phyloP scores from a whole-genome alignment of 1,140 invertebrate species.

The Choristoneura fumiferana region DNA sequence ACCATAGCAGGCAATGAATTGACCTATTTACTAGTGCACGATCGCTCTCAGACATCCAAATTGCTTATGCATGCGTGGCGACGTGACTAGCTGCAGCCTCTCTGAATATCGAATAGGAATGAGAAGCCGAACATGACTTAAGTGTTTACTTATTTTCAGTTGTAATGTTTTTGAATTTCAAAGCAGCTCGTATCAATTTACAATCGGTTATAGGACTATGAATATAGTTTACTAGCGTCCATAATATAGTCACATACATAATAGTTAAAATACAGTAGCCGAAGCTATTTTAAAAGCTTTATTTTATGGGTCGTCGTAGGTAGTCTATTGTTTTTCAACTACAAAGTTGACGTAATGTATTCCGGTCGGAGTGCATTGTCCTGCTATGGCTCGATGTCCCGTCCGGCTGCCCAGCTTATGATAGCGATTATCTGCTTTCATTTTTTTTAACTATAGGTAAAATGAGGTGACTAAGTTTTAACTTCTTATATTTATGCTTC shows the following conservation, averaged over 20 bases:
- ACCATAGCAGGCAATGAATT: constrained; percentile 31
- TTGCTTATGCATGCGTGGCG: constrained; percentile 68
- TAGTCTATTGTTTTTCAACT: constrained; percentile 46
- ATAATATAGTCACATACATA: too few species aligned
- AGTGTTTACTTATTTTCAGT: too few species aligned
- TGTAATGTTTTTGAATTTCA: too few species aligned
- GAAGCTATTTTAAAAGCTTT: neutral
- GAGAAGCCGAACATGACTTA: constrained; percentile 14
- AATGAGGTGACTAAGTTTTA: too few species aligned
- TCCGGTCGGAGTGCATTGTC: constrained; percentile 44
- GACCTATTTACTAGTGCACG: constrained; percentile 62
- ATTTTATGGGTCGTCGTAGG: constrained; percentile 43
- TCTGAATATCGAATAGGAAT: constrained; percentile 49
- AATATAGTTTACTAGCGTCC: too few species aligned
- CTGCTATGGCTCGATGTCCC: constrained; percentile 32
- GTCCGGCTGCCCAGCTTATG: constrained; percentile 16
- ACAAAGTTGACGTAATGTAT: constrained; percentile 37
- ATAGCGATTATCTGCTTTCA: constrained; percentile 9
- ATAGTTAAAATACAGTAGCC: too few species aligned
- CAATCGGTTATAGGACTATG: too few species aligned
- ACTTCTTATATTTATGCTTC: too few species aligned
- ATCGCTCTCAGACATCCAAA: constrained; percentile 39
- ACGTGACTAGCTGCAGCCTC: constrained; percentile 56
- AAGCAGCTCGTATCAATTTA: too few species aligned
- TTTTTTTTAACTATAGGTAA: constrained; percentile 6